Evolutionary conservation across 2,888 invertebrate genomes (phyloP).

Genomic region (Drosophila mimetica): DNA sequence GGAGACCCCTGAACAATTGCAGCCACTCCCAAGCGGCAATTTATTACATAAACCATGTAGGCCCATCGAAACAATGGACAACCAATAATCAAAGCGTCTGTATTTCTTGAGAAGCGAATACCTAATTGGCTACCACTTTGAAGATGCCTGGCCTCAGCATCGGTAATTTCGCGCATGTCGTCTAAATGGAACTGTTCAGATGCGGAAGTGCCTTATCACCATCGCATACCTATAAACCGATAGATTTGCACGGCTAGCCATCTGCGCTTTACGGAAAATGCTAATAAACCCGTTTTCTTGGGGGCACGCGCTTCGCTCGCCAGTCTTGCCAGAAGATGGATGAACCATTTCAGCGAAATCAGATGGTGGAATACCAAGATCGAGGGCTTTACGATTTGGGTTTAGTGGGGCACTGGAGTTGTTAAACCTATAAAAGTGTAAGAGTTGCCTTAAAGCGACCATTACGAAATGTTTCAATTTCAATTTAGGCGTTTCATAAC

Average conservation of each 20-base stretch:
- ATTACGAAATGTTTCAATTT: slow-evolving; percentile 7
- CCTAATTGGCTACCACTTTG: neutral
- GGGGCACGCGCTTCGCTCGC: slow-evolving; percentile 10
- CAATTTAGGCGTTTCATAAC: slow-evolving; percentile 14
- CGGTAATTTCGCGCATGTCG: slow-evolving; percentile 7
- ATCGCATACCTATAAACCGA: slow-evolving; percentile 14
- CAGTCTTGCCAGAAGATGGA: slow-evolving; percentile 21
- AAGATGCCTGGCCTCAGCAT: slow-evolving; percentile 4
- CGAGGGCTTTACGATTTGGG: neutral
- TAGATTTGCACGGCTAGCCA: slow-evolving; percentile 6
- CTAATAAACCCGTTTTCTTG: slow-evolving; percentile 36
- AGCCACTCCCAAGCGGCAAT: neutral
- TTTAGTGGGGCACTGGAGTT: neutral
- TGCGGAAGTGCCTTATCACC: slow-evolving; percentile 38
- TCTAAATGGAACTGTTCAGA: slow-evolving; percentile 25
- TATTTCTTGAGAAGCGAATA: slow-evolving; percentile 3
- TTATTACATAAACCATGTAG: neutral
- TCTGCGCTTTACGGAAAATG: slow-evolving; percentile 25
- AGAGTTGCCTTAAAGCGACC: neutral
- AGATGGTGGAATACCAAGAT: neutral
- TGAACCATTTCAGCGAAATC: slow-evolving; percentile 5
- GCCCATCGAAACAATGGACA: neutral
- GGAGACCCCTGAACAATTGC: neutral
- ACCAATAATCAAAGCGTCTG: neutral
- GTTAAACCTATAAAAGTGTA: neutral